Conservation (phyloP, 2,888 invertebrate species). For the Podotricha telesiphe region DNA sequence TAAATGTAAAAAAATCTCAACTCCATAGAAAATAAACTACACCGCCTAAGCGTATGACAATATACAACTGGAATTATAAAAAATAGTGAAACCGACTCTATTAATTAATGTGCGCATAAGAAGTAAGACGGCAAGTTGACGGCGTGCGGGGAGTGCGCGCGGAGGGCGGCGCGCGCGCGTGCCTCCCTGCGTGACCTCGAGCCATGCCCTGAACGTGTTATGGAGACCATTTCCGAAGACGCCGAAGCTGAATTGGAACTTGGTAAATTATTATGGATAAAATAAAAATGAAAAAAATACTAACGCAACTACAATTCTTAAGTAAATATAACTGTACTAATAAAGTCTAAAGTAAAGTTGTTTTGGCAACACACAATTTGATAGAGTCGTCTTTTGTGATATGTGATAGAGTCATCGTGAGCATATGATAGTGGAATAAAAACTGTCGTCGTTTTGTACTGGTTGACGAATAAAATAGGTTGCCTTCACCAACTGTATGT, state of each 20-base stretch:
- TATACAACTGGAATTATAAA: not conserved
- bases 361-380: no score
- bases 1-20: not conserved
- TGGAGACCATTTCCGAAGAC: constrained; percentile 88
- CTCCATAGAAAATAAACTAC: not conserved
- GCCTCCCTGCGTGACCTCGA: constrained; percentile 68
- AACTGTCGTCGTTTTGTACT: no score
- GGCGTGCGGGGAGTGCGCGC: constrained; percentile 70
- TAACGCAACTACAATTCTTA: no score
- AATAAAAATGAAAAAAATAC: no score
- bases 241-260: constrained; percentile 87
- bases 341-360: no score
- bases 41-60: not conserved
- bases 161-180: constrained; percentile 69
- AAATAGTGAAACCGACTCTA: constrained; percentile 30
- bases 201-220: constrained; percentile 74
- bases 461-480: no score
- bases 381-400: no score
- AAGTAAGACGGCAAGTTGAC: constrained; percentile 55
- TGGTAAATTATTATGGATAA: constrained; percentile 82
- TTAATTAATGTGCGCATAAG: constrained; percentile 33
- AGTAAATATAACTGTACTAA: no score
- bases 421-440: no score
- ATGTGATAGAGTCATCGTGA: no score
- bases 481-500: no score